These are phyloP conservation scores for Cheilinus undulatus DNA, from an alignment of 2,113 vertebrate species.

Conservation along the genomic window DNA sequence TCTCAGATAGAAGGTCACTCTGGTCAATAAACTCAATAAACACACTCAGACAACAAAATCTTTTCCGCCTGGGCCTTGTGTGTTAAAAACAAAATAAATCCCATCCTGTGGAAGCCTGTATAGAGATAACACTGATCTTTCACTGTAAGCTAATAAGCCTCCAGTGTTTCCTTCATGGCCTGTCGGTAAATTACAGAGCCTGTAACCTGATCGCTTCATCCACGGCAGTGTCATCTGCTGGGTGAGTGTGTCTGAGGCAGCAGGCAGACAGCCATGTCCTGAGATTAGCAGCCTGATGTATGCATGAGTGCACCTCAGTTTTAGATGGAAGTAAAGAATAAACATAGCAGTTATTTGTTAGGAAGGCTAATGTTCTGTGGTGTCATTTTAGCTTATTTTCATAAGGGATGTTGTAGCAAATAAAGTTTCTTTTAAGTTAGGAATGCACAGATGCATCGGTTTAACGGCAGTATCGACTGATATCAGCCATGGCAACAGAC, in stretches of 20 bases:
- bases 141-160: conserved; percentile 38
- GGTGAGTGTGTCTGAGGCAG: conserved; percentile 51
- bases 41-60: neutral
- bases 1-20: conserved; percentile 7
- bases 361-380: neutral
- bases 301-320: conserved; percentile 49
- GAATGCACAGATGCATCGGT: no score
- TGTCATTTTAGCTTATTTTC: neutral
- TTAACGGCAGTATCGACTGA: no score
- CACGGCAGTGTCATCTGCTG: conserved; percentile 57
- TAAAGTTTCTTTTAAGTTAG: neutral
- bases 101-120: neutral
- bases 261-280: conserved; percentile 49
- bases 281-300: conserved; percentile 37
- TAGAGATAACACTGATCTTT: conserved; percentile 34
- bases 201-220: conserved; percentile 66
- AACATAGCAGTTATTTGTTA: neutral
- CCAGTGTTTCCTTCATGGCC: conserved; percentile 48
- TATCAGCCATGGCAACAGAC: no score
- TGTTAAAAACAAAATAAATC: conserved; percentile 4
- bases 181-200: conserved; percentile 43
- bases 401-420: neutral
- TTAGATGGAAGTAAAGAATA: conserved; percentile 25
- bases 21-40: conserved; percentile 2
- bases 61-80: neutral